These are phyloP conservation scores for Bombus difficillimus DNA, from an alignment of 1,140 invertebrate genomes.

Conservation along the genomic window DNA sequence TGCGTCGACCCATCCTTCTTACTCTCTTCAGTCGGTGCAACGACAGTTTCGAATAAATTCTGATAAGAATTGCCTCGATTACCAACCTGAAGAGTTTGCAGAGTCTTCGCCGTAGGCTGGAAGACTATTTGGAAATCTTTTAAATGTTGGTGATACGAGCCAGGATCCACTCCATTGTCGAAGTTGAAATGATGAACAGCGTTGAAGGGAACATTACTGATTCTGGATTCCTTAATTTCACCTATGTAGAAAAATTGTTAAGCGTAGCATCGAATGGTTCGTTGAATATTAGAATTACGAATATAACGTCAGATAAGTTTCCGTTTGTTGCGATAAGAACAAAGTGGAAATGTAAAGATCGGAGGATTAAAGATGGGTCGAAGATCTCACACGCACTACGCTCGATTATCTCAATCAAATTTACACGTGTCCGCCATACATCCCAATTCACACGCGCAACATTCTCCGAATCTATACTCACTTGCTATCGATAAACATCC, in stretches of 20 bases:
- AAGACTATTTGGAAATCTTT: background rate
- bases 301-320: no score
- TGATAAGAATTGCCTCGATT: background rate
- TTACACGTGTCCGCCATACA: no score
- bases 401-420: no score
- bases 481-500: background rate
- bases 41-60: background rate
- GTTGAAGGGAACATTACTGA: conserved; percentile 62
- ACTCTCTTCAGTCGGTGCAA: background rate
- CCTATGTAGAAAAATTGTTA: conserved; percentile 37
- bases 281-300: background rate
- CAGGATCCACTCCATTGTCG: conserved; percentile 52
- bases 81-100: background rate
- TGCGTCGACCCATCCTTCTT: background rate
- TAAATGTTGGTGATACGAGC: conserved; percentile 8
- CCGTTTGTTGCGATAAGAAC: no score
- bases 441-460: no score
- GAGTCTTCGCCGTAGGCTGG: background rate
- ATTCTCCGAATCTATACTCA: background rate
- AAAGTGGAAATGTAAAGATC: no score
- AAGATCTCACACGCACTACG: no score
- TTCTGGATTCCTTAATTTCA: conserved; percentile 63
- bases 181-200: conserved; percentile 61
- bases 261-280: background rate
- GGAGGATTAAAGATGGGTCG: no score